Evolutionary conservation across 2,888 invertebrate genomes (phyloP).

Genomic region (Ophion slaviceki): DNA sequence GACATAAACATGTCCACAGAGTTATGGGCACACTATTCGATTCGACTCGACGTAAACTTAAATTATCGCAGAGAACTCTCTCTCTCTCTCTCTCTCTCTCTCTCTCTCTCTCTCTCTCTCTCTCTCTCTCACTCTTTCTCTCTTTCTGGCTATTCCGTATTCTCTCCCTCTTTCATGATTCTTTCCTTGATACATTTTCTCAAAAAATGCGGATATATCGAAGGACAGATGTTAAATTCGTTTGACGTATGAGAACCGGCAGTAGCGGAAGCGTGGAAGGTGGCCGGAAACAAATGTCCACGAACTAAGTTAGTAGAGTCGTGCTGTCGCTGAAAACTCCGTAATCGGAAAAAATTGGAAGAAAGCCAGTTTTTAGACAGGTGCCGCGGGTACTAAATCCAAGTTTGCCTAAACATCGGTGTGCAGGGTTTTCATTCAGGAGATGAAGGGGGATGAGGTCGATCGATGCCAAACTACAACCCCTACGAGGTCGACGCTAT

Average conservation of each 20-base stretch:
- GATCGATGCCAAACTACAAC: too few relatives aligned
- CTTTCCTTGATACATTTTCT: neutral
- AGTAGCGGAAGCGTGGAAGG: neutral
- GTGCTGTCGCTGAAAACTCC: too few relatives aligned
- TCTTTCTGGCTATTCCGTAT: slow-evolving; percentile 8
- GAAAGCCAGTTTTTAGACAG: too few relatives aligned
- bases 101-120: neutral
- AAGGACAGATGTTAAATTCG: slow-evolving; percentile 18
- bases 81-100: slow-evolving; percentile 10
- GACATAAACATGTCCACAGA: slow-evolving; percentile 54
- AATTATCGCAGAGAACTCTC: slow-evolving; percentile 36
- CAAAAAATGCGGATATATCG: neutral
- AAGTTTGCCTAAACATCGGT: too few relatives aligned
- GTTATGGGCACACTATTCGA: slow-evolving; percentile 45
- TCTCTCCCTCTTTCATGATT: neutral
- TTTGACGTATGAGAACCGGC: neutral
- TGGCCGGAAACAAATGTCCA: too few relatives aligned
- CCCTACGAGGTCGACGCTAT: too few relatives aligned
- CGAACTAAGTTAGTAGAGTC: too few relatives aligned
- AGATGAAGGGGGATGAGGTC: too few relatives aligned
- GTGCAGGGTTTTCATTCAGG: too few relatives aligned
- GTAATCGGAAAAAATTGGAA: too few relatives aligned
- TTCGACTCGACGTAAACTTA: slow-evolving; percentile 45
- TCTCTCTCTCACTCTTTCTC: slow-evolving; percentile 6
- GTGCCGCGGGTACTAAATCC: too few relatives aligned